Percentiles rank a stretch among this genome's conserved stretches.
Evolutionary conservation across 1,140 invertebrate species (phyloP).

Genomic region (Babylonia areolata): DNA sequence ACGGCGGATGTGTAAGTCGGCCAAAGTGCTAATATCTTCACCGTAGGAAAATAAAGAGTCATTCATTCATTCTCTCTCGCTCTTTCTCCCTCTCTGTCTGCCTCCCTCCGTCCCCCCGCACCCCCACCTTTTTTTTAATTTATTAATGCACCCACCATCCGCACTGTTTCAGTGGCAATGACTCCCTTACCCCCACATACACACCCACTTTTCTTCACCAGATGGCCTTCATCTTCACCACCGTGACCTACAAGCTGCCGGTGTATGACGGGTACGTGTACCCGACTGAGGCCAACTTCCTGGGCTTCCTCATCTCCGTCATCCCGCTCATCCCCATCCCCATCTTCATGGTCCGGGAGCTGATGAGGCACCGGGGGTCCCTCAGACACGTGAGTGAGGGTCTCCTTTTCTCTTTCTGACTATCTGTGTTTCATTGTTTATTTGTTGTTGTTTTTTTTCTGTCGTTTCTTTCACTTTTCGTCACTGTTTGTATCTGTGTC

Average conservation of each 20-base stretch:
- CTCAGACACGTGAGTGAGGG: constrained; percentile 56
- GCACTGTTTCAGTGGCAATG: no score
- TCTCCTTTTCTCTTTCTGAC: no score
- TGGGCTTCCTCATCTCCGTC: constrained; percentile 56
- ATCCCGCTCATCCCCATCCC: constrained; percentile 62
- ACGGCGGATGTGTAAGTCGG: no score
- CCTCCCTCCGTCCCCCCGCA: no score
- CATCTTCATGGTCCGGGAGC: constrained; percentile 49
- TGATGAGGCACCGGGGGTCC: constrained; percentile 47
- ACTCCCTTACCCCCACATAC: no score
- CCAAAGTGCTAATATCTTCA: no score
- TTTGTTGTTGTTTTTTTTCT: not conserved
- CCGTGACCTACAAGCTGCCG: constrained; percentile 80
- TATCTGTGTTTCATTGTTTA: not conserved
- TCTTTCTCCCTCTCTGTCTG: not conserved
- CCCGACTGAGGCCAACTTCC: constrained; percentile 61
- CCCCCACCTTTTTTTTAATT: not conserved
- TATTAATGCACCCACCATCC: no score
- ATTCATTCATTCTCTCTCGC: no score
- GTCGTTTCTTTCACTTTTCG: not conserved
- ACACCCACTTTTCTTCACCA: no score
- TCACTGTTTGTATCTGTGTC: not conserved
- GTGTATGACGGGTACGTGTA: constrained; percentile 68
- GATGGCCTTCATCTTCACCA: constrained; percentile 84
- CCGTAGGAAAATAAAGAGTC: no score